Base-by-base conservation (phyloP, 1,140 invertebrate species). In the Ditylenchus dipsaci region DNA sequence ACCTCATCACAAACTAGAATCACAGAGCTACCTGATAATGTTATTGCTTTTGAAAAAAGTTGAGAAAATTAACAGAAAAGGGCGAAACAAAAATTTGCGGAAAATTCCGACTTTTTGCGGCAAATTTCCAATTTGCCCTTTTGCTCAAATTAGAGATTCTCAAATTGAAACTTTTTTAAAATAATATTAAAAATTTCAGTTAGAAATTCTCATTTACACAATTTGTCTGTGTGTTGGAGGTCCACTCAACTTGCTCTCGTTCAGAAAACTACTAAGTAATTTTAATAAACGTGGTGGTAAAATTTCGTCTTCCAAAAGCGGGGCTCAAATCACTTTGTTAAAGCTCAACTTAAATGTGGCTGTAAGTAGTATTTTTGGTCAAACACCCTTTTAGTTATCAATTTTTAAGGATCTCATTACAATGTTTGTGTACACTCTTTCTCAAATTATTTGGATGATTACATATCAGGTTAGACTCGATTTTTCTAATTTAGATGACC, bases 381-480 rank as follows among this genome's bases (percentile, higher is more conserved):
- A n/a, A n/a, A n/a, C n/a, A n/a, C n/a, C n/a, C n/a, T n/a, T n/a
- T n/a, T n/a, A n/a, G n/a, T n/a, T n/a, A n/a, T n/a, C n/a, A n/a
- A n/a, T 38, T 38, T 38, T 38, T 38, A 5, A 38, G 33, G 78
- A 80, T 68, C 49, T 80, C 38, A 63, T 80, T 45, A 80, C 78
- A 3, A 73, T 80, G 63, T 80, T 82, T 59, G 64, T 80, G 33
- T 80, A 78, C 43, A 75, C 79, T 9, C 65, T 76, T 23, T 72
- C 75, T 53, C 78, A 80, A 70, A 80, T 80, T 65, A 74, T 81
- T 23, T 80, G 78, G 78, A 77, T 81, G 60, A 63, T 74, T 23
- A 82, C 74, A 30, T 77, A 80, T 69, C 77, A 79, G 70, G 74
- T 61, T 19, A 47, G 42, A n/a, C 65, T 49, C 13, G 11, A 1